A percentile compares a stretch with the other conserved stretches of the same genome.
Conservation (phyloP, 2,888 invertebrate genomes). For the Aporophyla nigra region DNA sequence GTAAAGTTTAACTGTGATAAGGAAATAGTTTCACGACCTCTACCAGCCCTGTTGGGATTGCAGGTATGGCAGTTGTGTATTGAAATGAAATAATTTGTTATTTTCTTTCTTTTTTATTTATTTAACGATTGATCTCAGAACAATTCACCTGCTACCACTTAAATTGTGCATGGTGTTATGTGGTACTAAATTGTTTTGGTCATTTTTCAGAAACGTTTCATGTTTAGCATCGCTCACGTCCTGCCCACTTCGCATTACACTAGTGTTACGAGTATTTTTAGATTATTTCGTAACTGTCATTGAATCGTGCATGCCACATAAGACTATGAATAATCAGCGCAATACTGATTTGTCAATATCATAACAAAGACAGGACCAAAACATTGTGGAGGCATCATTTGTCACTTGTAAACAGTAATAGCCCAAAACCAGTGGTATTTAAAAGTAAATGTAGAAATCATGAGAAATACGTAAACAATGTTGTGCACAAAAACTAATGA, state of each 20-base stretch:
- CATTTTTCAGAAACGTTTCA: constrained; percentile 68
- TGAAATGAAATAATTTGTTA: constrained; percentile 2
- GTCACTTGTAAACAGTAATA: constrained; percentile 31
- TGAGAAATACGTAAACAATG: constrained; percentile 1
- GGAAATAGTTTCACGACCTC: constrained; percentile 9
- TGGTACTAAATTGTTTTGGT: constrained; percentile 79
- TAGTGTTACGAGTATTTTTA: constrained; percentile 65
- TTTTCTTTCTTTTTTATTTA: constrained; percentile 3
- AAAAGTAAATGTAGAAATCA: constrained; percentile 34
- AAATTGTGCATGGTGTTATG: constrained; percentile 89
- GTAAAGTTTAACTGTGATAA: constrained; percentile 8
- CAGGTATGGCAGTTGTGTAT: constrained; percentile 30
- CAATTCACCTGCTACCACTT: constrained; percentile 64
- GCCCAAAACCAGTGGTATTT: constrained; percentile 25
- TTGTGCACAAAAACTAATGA: constrained; percentile 32
- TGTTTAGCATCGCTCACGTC: constrained; percentile 63
- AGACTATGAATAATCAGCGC: constrained; percentile 86
- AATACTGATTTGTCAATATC: constrained; percentile 83
- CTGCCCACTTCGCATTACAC: constrained; percentile 62
- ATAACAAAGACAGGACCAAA: constrained; percentile 86
- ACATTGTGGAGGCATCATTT: constrained; percentile 82
- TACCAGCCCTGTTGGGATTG: constrained; percentile 5
- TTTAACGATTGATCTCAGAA: constrained; percentile 67
- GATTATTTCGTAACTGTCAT: constrained; percentile 69
- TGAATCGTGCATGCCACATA: constrained; percentile 88